Evolutionary conservation across 2,888 invertebrate genomes (phyloP), one percentile per base, ranked within the genome.

Genomic region (Ephialtes manifestator): DNA sequence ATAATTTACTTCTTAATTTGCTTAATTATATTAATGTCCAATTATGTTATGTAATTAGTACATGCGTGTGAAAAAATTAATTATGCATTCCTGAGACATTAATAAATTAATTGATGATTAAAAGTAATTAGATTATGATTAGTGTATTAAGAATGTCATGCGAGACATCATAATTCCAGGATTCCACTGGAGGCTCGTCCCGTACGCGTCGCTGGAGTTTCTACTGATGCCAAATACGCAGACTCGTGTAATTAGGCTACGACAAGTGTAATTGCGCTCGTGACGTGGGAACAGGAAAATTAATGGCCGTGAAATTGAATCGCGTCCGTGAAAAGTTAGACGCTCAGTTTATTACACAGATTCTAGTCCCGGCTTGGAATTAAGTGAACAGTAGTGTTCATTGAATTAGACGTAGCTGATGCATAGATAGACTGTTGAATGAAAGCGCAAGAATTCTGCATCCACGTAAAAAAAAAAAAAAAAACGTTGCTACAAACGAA

Each of bases 291-390:
- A 82, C 72, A 60, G 51, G 79, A 71, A 79, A 63, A 79, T 72
- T 53, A 82, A 76, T 76, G 79, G 75, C 79, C 85, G 79, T 79
- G 79, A 82, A 85, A 80, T 75, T 72, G 71, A 80, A 46, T 48
- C 28, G 68, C 46, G 68, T 68, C 24, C 46, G 24, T 68, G 68
- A 68, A 68, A 68, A 68, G 68, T 48, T 39, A 65, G 39, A 20
- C 35, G 65, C 20, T 65, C 35, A 15, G 24, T 58, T 58, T 58
- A 11, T 43, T 43, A 65, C 18, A 43, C 39, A 18, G 43, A 65
- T 8, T 65, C 35, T 39, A 2, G 46, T 46, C 39, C 24, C 43
- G 20, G 15, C 8, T 3, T 3, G 68, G 24, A 46, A 28, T 1
- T 10, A 46, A 68, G 28, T 20, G 43, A 46, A 67, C 67, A 13